phyloP scores from a whole-genome alignment of 2,113 vertebrate genomes.

The Columba livia region DNA sequence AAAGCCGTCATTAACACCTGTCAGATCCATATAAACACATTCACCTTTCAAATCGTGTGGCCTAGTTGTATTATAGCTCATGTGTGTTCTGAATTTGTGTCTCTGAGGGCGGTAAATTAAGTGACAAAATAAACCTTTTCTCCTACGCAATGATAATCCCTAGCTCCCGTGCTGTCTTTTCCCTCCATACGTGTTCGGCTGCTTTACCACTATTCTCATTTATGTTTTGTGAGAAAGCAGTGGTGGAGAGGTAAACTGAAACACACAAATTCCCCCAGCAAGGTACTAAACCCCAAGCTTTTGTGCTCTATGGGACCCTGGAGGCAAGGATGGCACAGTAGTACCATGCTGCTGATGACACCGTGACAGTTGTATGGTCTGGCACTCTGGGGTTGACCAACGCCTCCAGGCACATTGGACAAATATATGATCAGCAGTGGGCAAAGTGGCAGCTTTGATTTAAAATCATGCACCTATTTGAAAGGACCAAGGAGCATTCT shows the following conservation, averaged over 20 bases:
- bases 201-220: background rate
- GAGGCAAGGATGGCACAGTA: background rate
- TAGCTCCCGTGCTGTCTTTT: background rate
- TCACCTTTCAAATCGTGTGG: background rate
- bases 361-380: background rate
- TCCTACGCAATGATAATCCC: background rate
- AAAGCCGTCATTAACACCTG: constrained; percentile 14
- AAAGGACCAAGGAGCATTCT: background rate
- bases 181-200: background rate
- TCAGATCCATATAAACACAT: background rate
- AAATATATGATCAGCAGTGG: background rate
- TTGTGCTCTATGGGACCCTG: background rate
- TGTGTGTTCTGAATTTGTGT: background rate
- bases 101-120: constrained; percentile 8
- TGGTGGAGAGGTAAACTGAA: background rate
- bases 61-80: background rate
- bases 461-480: background rate
- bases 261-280: background rate
- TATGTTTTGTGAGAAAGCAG: background rate
- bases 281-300: background rate
- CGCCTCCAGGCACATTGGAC: background rate
- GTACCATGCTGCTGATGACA: background rate
- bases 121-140: background rate
- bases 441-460: background rate
- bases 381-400: background rate